Percentiles rank a stretch among this genome's conserved stretches.
phyloP scores from a whole-genome alignment of 2,797 vertebrate genomes.

The Mareca penelope region DNA sequence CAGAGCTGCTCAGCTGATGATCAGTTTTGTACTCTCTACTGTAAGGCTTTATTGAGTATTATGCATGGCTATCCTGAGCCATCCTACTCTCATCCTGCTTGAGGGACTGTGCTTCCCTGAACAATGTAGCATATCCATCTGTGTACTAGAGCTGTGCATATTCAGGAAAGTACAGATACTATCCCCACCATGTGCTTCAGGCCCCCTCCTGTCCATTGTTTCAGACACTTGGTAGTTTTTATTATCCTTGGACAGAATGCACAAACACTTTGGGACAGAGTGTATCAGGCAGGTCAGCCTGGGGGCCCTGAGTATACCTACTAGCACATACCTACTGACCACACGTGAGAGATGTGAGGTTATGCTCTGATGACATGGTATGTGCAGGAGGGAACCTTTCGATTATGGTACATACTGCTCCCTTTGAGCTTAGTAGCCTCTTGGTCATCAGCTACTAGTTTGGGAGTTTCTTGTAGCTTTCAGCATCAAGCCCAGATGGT shows the following conservation, averaged over 20 bases:
- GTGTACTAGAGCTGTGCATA: neutral
- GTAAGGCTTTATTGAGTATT: neutral
- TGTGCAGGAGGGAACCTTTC: neutral
- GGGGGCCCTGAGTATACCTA: neutral
- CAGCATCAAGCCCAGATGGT: fast-evolving
- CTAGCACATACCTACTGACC: neutral
- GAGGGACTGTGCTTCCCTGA: neutral
- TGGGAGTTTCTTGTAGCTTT: neutral
- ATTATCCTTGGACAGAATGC: neutral
- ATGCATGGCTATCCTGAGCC: neutral
- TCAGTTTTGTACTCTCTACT: neutral
- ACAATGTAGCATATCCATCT: neutral
- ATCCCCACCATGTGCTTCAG: neutral
- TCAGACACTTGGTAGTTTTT: neutral
- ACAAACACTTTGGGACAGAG: neutral
- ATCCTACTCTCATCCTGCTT: fast-evolving
- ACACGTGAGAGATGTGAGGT: neutral
- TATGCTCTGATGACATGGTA: fast-evolving
- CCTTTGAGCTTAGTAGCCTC: neutral
- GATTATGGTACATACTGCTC: fast-evolving
- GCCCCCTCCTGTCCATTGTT: neutral
- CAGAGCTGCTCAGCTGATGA: neutral
- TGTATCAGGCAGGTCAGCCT: neutral
- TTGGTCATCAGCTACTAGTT: neutral
- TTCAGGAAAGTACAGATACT: neutral